These are phyloP conservation scores for Caenorhabditis doughertyi DNA, from an alignment of 2,888 invertebrate species.

Conservation along the genomic window DNA sequence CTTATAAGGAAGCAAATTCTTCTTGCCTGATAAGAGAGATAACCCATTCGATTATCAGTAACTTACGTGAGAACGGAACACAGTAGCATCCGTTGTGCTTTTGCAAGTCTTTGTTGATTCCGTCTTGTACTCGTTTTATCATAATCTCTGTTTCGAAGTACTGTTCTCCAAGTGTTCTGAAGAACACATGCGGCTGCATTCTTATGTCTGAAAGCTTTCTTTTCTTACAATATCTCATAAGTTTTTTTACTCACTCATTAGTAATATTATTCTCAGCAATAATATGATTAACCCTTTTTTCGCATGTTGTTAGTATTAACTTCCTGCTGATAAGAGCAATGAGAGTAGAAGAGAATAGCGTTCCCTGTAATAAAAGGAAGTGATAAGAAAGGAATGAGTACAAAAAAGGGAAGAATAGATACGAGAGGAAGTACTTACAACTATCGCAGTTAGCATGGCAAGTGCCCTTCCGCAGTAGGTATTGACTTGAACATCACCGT, in stretches of 20 bases:
- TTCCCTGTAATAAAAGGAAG: constrained; percentile 87
- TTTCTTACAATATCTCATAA: neutral
- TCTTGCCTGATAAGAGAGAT: neutral
- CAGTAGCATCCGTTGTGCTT: constrained; percentile 75
- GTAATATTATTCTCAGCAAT: constrained; percentile 84
- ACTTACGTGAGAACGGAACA: constrained; percentile 72
- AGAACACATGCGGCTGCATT: constrained; percentile 99
- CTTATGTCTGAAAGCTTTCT: constrained; percentile 87
- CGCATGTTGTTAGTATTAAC: constrained; percentile 97
- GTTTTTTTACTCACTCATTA: constrained; percentile 54
- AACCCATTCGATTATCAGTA: neutral
- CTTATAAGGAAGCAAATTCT: too few relatives aligned
- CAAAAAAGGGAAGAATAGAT: constrained; percentile 15
- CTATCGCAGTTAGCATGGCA: constrained; percentile 98
- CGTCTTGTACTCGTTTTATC: constrained; percentile 88
- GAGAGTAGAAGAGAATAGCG: constrained; percentile 97
- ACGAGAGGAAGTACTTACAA: constrained; percentile 87
- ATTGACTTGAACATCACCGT: constrained; percentile 98
- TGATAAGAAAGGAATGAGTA: neutral
- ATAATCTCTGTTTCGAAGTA: constrained; percentile 66
- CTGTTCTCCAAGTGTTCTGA: constrained; percentile 92
- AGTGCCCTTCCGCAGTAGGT: constrained; percentile 99
- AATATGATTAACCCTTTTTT: constrained; percentile 99
- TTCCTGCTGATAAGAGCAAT: constrained; percentile 99
- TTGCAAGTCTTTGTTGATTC: constrained; percentile 86